Base-by-base conservation (phyloP, 2,888 invertebrate genomes). In the Diploptera punctata region DNA sequence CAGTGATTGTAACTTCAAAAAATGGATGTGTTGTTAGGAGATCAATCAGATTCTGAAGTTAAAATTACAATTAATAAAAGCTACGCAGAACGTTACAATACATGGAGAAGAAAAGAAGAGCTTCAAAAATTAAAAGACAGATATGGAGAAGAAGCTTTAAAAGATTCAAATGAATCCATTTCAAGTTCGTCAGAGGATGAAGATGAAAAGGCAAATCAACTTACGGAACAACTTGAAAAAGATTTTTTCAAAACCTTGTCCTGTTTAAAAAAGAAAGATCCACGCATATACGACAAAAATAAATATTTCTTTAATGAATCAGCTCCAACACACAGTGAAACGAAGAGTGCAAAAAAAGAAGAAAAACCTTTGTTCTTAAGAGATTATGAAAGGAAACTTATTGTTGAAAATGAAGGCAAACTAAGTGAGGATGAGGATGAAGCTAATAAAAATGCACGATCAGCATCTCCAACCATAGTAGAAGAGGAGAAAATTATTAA, bases 211-310 rank as follows among this genome's bases (percentile, higher is more conserved):
- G 82, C 83, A 77, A 76, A 87, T 86, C 86, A 88, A 82, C 77
- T 91, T 81, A 82, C 90, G 0, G 87, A 90, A 78, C 87, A 90
- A 76, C 84, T 91, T 61, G 97, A 98, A 80, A 90, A 77, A 91
- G 93, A 76, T 99, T 99, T 82, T n/a, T 90, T 95, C 54, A 93
- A 93, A 83, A 93, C 97, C 0, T 84, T 98, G 1, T 87, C 96
- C 0, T 90, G 90, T 67, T 82, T 99, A 60, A 98, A 97, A 81
- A 93, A 89, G 60, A 94, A 93, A 80, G 94, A 98, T 84, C 95
- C 97, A 0, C 87, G 88, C 77, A 97, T 98, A 75, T 98, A 98
- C 82, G 90, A 97, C 80, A 87, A 91, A 49, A 86, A 88, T 69
- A 87, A 87, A 33, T 87, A 86, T 68, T 95, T 94, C 80, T 97